Conservation (phyloP, 2,888 invertebrate species). For the Molorchus minor region DNA sequence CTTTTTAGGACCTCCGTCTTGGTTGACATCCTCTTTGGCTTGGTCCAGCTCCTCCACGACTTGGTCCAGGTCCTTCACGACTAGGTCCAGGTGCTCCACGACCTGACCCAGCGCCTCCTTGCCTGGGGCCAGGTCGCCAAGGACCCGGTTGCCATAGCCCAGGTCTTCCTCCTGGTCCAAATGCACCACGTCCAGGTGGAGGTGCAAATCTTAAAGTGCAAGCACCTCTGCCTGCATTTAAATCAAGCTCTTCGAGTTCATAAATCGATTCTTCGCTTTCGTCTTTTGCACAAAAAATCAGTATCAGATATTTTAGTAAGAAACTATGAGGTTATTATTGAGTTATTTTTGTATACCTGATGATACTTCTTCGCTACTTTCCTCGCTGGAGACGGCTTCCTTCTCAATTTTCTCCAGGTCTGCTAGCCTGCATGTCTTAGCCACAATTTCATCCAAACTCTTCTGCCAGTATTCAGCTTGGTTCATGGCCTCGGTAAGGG, state of each 20-base stretch:
- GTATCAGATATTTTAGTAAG: not conserved
- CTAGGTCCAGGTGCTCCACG: not conserved
- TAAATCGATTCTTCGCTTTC: conserved; percentile 16
- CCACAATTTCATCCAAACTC: conserved; percentile 54
- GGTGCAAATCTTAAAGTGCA: not conserved
- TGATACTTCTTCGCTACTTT: conserved; percentile 13
- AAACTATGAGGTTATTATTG: too few species aligned
- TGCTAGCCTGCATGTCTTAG: conserved; percentile 49
- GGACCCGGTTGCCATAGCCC: not conserved
- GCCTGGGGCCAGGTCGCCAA: not conserved
- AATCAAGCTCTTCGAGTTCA: conserved; percentile 12
- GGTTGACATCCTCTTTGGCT: not conserved
- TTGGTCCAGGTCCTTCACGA: not conserved
- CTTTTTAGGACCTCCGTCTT: conserved; percentile 39
- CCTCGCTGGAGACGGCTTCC: not conserved
- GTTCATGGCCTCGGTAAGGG: conserved; percentile 57
- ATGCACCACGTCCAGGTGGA: not conserved
- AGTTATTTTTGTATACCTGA: conserved; percentile 19
- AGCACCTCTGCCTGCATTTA: not conserved
- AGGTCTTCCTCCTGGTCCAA: not conserved
- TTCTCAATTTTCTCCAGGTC: conserved; percentile 23
- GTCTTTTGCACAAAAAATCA: not conserved
- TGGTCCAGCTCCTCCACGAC: not conserved
- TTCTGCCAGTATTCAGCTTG: conserved; percentile 57
- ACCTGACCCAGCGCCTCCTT: not conserved